A percentile compares a stretch with the other conserved stretches of the same genome.
These are phyloP conservation scores for Macquaria ambigua DNA, from an alignment of 2,113 vertebrate genomes.

Conservation along the genomic window DNA sequence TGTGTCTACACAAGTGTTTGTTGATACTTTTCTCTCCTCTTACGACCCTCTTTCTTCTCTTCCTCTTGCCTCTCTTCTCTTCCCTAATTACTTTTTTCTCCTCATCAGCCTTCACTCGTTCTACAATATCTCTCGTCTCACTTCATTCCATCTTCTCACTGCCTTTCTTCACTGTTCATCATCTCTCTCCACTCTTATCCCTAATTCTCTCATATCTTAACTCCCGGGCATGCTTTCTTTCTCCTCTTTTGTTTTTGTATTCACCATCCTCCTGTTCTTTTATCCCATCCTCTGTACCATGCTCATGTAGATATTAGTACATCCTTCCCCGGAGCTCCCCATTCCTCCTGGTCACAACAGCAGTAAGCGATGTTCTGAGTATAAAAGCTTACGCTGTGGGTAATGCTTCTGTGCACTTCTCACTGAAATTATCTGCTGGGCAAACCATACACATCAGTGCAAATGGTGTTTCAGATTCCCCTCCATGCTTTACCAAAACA, in stretches of 20 bases:
- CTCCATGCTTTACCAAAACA: not conserved
- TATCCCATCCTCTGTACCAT: not conserved
- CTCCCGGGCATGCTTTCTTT: not conserved
- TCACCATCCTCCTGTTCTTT: not conserved
- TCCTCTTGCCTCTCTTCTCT: not conserved
- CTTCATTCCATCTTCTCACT: not conserved
- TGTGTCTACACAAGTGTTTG: not conserved
- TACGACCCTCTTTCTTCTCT: not conserved
- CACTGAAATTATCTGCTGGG: not conserved
- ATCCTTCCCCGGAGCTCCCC: not conserved
- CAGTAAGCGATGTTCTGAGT: too few relatives aligned
- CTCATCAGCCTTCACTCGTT: not conserved
- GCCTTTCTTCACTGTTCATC: not conserved
- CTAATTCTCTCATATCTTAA: not conserved
- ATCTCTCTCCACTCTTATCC: not conserved
- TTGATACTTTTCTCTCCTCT: not conserved
- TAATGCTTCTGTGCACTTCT: not conserved
- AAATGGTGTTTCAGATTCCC: not conserved
- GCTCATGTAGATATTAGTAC: not conserved
- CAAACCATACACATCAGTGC: not conserved
- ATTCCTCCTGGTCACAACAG: not conserved
- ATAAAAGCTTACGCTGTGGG: too few relatives aligned
- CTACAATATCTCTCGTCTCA: not conserved
- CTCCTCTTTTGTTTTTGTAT: not conserved
- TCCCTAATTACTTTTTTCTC: slow-evolving; percentile 6